These are phyloP conservation scores for Endomychus coccineus DNA, from an alignment of 2,888 invertebrate species.

Conservation along the genomic window DNA sequence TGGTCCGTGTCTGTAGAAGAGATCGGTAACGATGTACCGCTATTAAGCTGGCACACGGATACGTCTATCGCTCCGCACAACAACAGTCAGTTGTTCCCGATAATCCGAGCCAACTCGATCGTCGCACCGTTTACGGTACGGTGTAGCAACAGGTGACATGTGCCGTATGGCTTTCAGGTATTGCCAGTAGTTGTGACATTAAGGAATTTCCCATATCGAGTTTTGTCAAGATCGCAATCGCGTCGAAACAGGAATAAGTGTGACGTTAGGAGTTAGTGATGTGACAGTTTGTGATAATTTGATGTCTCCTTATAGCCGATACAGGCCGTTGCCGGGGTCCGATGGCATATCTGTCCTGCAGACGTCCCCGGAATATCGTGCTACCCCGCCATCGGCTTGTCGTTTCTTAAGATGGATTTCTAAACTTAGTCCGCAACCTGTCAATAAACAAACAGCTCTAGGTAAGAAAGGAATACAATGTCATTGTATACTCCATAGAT, in stretches of 20 bases:
- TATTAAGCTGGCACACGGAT: no score
- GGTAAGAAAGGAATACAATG: no score
- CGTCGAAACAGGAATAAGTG: not conserved
- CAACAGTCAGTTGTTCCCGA: slow-evolving; percentile 5
- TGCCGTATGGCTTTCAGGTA: not conserved
- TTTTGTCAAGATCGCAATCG: not conserved
- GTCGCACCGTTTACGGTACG: slow-evolving; percentile 1
- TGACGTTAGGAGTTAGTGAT: no score
- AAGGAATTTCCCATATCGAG: not conserved
- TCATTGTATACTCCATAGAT: no score
- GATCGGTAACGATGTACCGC: slow-evolving; percentile 4
- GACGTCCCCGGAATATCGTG: slow-evolving; percentile 31
- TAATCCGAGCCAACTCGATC: slow-evolving; percentile 10
- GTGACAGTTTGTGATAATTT: slow-evolving; percentile 20
- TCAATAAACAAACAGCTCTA: slow-evolving; percentile 43
- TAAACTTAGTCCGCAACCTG: slow-evolving; percentile 48
- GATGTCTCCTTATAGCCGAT: slow-evolving; percentile 45
- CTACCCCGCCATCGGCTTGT: slow-evolving; percentile 40
- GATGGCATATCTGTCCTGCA: slow-evolving; percentile 32
- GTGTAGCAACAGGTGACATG: slow-evolving; percentile 21
- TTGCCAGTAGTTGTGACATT: no score
- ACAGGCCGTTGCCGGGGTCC: slow-evolving; percentile 42
- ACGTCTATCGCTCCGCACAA: no score
- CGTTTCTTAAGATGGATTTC: slow-evolving; percentile 50
- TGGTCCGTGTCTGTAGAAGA: not conserved